Evolutionary conservation across 2,797 vertebrate species (phyloP).

Genomic region (Acrossocheilus fasciatus): DNA sequence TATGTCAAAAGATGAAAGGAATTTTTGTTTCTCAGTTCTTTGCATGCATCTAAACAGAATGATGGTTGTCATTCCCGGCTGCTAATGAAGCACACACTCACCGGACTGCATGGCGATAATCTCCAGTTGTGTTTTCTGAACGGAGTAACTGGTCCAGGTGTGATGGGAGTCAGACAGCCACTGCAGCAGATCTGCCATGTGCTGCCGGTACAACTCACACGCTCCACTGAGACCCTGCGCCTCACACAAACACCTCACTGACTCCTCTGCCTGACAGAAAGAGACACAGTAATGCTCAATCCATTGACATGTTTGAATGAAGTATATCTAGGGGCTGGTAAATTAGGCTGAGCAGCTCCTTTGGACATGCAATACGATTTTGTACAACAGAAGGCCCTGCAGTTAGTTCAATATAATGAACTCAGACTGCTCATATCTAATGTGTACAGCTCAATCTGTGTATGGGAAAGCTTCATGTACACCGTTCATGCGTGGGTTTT

Average conservation of each 20-base stretch:
- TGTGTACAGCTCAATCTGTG: background rate
- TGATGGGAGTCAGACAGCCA: slow-evolving; percentile 80
- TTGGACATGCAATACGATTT: background rate
- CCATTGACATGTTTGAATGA: background rate
- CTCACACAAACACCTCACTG: slow-evolving; percentile 75
- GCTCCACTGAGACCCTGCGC: slow-evolving; percentile 74
- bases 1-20: no score
- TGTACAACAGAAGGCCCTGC: background rate
- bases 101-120: slow-evolving; percentile 84
- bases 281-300: background rate
- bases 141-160: slow-evolving; percentile 83
- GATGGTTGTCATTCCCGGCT: background rate
- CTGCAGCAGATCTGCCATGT: slow-evolving; percentile 84
- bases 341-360: background rate
- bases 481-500: slow-evolving; percentile 11
- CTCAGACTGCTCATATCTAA: background rate
- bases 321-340: background rate
- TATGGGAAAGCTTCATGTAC: background rate
- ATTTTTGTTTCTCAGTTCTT: no score
- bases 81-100: slow-evolving; percentile 32
- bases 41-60: background rate
- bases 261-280: slow-evolving; percentile 80
- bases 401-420: background rate
- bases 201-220: slow-evolving; percentile 82
- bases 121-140: slow-evolving; percentile 85